A percentile compares a stretch with the other conserved stretches of the same genome.
Conservation (phyloP, 2,888 invertebrate genomes). For the Andrena bucephala region DNA sequence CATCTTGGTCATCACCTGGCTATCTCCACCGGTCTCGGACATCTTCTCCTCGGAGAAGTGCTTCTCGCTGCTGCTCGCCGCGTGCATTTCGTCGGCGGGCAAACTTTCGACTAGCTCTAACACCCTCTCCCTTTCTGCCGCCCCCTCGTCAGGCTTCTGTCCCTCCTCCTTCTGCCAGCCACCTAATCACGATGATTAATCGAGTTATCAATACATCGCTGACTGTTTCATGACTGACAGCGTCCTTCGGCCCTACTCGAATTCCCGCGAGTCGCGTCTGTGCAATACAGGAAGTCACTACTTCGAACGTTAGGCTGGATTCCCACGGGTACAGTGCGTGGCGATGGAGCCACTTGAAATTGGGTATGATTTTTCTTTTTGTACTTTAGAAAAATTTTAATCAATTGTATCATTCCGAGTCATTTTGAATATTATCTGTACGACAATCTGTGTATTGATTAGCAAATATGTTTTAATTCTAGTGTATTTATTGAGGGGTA, state of each 20-base stretch:
- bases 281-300: neutral
- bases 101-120: conserved; percentile 73
- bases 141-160: conserved; percentile 60
- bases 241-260: neutral
- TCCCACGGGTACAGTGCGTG: neutral
- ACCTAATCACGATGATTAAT: conserved; percentile 80
- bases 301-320: neutral
- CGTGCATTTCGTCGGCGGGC: conserved; percentile 81
- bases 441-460: no score
- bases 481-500: neutral
- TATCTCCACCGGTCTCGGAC: conserved; percentile 69
- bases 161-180: conserved; percentile 72
- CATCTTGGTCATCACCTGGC: conserved; percentile 80
- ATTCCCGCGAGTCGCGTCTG: neutral
- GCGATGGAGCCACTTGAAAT: neutral
- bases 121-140: conserved; percentile 49
- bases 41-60: conserved; percentile 82
- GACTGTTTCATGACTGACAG: conserved; percentile 63
- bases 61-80: conserved; percentile 82
- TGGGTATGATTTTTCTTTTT: neutral
- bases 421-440: no score
- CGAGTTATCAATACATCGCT: conserved; percentile 79
- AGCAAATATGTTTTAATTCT: no score
- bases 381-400: no score
- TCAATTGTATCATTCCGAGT: no score